Conservation (phyloP, 2,888 invertebrate species). For the Galerucella calmariensis region DNA sequence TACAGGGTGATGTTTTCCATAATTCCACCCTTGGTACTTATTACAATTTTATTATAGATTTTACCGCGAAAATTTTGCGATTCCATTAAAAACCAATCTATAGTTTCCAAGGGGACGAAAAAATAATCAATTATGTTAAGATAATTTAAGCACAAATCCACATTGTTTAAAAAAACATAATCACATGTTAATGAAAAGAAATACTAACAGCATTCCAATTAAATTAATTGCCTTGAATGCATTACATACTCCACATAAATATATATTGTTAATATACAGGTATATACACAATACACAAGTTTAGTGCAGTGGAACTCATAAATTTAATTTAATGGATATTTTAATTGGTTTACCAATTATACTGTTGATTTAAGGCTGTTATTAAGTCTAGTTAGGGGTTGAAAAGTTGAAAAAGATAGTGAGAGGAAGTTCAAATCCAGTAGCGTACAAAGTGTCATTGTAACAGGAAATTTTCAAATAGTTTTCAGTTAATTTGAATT, state of each 20-base stretch:
- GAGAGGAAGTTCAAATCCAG: background rate
- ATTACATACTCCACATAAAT: background rate
- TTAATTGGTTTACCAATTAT: slow-evolving; percentile 1
- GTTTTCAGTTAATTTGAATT: too few relatives aligned
- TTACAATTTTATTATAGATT: too few relatives aligned
- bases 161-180: background rate
- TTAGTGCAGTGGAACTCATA: slow-evolving; percentile 6
- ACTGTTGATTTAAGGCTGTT: background rate
- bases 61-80: too few relatives aligned
- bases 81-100: background rate
- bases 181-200: background rate
- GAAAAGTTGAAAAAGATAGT: background rate
- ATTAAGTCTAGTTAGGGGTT: background rate
- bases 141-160: background rate
- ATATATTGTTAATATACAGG: background rate
- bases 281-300: background rate
- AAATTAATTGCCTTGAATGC: background rate
- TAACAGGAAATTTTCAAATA: too few relatives aligned
- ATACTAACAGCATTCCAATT: background rate
- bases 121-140: background rate
- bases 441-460: background rate
- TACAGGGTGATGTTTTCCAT: too few relatives aligned
- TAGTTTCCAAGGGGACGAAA: too few relatives aligned
- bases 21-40: too few relatives aligned
- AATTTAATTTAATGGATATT: background rate